phyloP scores from a whole-genome alignment of 2,113 vertebrate genomes.

The Trogon melanurus region DNA sequence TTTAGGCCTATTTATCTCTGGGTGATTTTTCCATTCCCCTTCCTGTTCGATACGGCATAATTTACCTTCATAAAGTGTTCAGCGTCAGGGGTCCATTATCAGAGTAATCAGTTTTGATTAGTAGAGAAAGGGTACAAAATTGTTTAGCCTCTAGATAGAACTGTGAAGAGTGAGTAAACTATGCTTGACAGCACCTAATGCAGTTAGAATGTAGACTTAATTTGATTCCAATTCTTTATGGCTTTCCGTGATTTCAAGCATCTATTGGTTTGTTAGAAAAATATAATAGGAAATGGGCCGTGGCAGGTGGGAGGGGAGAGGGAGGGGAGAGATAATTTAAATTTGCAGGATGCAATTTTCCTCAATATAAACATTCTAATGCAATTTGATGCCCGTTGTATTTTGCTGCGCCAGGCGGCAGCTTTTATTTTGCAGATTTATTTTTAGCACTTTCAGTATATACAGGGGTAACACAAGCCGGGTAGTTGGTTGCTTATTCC shows the following conservation, averaged over 20 bases:
- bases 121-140: constrained; percentile 78
- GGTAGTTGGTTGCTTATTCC: not conserved
- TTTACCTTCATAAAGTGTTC: constrained; percentile 77
- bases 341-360: constrained; percentile 94
- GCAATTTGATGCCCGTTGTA: constrained; percentile 88
- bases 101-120: constrained; percentile 78
- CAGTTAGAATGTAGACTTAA: constrained; percentile 89
- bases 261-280: constrained; percentile 89
- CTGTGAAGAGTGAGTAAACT: constrained; percentile 80
- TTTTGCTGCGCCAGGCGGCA: constrained; percentile 74
- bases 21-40: constrained; percentile 72
- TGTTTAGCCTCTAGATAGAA: constrained; percentile 77
- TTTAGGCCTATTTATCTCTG: constrained; percentile 74
- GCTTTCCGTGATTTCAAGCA: constrained; percentile 78
- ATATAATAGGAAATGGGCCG: constrained; percentile 86
- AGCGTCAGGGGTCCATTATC: constrained; percentile 73
- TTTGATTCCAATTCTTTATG: constrained; percentile 88
- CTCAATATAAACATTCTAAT: constrained; percentile 93
- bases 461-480: not conserved
- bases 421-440: constrained; percentile 83
- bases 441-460: constrained; percentile 66
- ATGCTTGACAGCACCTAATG: constrained; percentile 79
- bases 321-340: constrained; percentile 87
- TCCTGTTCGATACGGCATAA: constrained; percentile 76
- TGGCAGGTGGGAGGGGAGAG: constrained; percentile 72